Base-by-base conservation (phyloP, 1,140 invertebrate species). In the Sycophila sp. region DNA sequence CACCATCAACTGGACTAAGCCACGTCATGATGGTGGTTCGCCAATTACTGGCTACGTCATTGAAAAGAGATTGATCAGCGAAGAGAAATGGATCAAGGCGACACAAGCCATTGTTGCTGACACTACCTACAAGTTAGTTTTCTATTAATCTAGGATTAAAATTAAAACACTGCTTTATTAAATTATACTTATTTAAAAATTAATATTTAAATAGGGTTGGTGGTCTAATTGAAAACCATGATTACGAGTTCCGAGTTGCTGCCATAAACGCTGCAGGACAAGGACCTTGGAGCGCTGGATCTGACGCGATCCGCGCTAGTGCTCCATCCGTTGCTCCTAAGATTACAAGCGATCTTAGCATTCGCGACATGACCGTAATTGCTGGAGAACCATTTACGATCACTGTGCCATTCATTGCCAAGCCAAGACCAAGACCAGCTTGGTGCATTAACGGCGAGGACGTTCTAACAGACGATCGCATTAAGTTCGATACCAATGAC, bases 211-310 rank as follows among this genome's bases (percentile, higher is more conserved):
- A 77, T 76, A 90, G 91, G 76, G 94, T 98, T 13, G 93, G 91
- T 51, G 95, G 94, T 71, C 86, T 99, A 15, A 94, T 96, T 69
- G 96, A 98, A 82, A 97, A 98, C 81, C 94, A 96, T 63, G 94
- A 98, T 80, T 99, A 99, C 79, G 98, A 99, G 82, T 99, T 99
- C 89, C 89, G 98, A 65, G 97, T 99, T 0, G 93, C 95, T 6
- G 98, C 97, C 26, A 87, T 97, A n/a, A 99, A 99, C 85, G 94
- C 95, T 38, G 98, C 96, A 30, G 97, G 96, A 1, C 94, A 96
- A 83, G 96, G 97, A 38, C 92, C 93, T 11, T 99, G 91, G 88
- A 97, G 95, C 76, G 92, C 94, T 66, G 92, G 92, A 69, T 97
- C 96, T 10, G 97, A 98, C 77, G 89, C 94, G 1, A 98, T 99